Percentiles rank a stretch among this genome's conserved stretches.
phyloP scores from a whole-genome alignment of 2,888 invertebrate genomes.

The Hesperia comma region DNA sequence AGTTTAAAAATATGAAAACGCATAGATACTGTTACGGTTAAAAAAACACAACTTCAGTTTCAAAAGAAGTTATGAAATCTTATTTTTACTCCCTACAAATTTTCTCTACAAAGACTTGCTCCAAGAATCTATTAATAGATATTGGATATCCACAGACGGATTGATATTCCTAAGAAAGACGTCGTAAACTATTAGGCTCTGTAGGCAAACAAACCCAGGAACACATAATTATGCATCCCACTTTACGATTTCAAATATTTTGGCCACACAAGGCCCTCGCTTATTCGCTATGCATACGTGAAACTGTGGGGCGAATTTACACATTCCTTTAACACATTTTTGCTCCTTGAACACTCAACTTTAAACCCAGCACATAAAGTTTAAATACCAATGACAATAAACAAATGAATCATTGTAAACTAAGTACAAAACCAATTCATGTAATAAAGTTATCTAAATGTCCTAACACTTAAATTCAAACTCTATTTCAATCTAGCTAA shows the following conservation, averaged over 20 bases:
- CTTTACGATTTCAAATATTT: slow-evolving; percentile 34
- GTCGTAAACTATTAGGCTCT: not conserved
- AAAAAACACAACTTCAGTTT: no score
- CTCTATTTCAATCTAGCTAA: not conserved
- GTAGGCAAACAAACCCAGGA: not conserved
- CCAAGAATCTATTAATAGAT: not conserved
- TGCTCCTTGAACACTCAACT: not conserved
- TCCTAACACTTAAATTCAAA: slow-evolving; percentile 7
- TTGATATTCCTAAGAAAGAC: not conserved
- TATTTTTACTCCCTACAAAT: no score
- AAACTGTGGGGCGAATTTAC: slow-evolving; percentile 17
- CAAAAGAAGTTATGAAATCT: no score
- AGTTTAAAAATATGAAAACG: no score
- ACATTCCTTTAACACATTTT: not conserved
- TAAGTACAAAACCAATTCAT: slow-evolving; percentile 19
- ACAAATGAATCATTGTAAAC: not conserved
- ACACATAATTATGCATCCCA: slow-evolving; percentile 1
- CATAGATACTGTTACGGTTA: no score
- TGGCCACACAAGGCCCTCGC: slow-evolving; percentile 58
- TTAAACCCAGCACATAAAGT: not conserved
- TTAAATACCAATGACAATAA: not conserved
- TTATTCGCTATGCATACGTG: slow-evolving; percentile 32
- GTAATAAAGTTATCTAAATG: slow-evolving; percentile 5
- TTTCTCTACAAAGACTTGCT: no score
- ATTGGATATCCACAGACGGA: not conserved